Evolutionary conservation across 1,140 invertebrate species (phyloP).

Genomic region (Cydia strobilella): DNA sequence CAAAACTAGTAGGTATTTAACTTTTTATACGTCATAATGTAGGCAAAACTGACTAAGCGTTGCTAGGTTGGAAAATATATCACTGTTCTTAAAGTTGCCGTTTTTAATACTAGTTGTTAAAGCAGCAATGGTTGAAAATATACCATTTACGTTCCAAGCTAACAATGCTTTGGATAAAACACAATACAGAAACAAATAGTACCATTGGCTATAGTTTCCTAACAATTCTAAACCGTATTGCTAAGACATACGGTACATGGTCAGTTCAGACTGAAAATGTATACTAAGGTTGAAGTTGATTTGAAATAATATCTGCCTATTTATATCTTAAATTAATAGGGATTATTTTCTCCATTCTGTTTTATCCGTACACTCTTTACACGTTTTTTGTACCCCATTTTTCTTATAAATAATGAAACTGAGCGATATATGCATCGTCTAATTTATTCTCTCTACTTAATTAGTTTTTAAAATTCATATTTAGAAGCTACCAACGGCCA

Average conservation of each 20-base stretch:
- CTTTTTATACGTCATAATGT: not conserved
- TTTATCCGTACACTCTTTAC: not conserved
- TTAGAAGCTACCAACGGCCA: conserved; percentile 24
- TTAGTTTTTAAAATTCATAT: conserved; percentile 23
- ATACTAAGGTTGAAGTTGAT: no score
- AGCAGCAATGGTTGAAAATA: no score
- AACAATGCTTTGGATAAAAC: conserved; percentile 9
- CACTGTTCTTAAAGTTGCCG: not conserved
- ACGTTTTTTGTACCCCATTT: conserved; percentile 23
- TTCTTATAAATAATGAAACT: conserved; percentile 22
- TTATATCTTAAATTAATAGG: no score
- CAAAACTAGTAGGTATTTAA: not conserved
- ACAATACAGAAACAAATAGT: not conserved
- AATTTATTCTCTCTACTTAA: conserved; percentile 5
- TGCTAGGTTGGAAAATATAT: not conserved
- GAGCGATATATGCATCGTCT: conserved; percentile 20
- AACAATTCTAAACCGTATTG: no score
- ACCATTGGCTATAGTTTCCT: not conserved
- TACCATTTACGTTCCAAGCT: not conserved
- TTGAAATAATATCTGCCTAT: no score
- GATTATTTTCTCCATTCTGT: not conserved
- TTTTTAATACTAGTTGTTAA: not conserved
- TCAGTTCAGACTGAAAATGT: no score
- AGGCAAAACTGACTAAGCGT: conserved; percentile 15
- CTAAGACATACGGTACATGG: no score